A percentile compares a stretch with the other conserved stretches of the same genome.
phyloP scores from a whole-genome alignment of 2,888 invertebrate genomes.

The Napeogenes inachia region DNA sequence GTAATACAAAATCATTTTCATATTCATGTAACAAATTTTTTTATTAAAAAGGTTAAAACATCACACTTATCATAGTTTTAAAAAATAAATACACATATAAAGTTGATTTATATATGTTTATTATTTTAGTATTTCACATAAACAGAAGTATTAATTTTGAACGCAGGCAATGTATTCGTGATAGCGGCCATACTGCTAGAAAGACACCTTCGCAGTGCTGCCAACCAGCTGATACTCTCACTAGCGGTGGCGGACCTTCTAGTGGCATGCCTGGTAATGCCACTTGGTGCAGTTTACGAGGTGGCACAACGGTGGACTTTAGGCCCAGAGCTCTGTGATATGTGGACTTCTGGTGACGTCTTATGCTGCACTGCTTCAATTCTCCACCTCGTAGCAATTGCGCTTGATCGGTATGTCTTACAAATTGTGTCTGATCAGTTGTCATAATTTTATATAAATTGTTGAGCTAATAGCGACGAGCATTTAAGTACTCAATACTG shows the following conservation, averaged over 20 bases:
- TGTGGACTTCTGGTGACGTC: conserved; percentile 96
- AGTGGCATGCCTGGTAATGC: conserved; percentile 90
- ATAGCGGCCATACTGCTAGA: conserved; percentile 94
- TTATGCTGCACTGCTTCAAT: conserved; percentile 92
- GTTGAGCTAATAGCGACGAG: background rate
- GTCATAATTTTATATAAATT: background rate
- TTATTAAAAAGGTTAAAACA: too few species aligned
- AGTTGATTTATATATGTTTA: too few species aligned
- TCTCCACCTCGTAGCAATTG: conserved; percentile 88
- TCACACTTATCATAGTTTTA: too few species aligned
- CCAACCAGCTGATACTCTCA: conserved; percentile 93
- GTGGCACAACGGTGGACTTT: conserved; percentile 89
- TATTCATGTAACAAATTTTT: background rate
- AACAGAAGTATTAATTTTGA: too few species aligned
- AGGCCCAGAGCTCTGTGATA: conserved; percentile 92
- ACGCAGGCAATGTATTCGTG: conserved; percentile 94
- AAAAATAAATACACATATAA: too few species aligned
- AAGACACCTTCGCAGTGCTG: conserved; percentile 90
- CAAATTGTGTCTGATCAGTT: conserved; percentile 21
- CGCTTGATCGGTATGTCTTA: conserved; percentile 83
- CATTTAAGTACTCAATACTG: background rate
- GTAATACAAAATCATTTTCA: background rate
- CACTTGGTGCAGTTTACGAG: conserved; percentile 86
- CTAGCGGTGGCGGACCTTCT: conserved; percentile 94
- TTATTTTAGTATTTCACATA: too few species aligned